Conservation (phyloP, 30 jellyfish, hydroid and myxozoan species). For the Aurelia coerulea region DNA sequence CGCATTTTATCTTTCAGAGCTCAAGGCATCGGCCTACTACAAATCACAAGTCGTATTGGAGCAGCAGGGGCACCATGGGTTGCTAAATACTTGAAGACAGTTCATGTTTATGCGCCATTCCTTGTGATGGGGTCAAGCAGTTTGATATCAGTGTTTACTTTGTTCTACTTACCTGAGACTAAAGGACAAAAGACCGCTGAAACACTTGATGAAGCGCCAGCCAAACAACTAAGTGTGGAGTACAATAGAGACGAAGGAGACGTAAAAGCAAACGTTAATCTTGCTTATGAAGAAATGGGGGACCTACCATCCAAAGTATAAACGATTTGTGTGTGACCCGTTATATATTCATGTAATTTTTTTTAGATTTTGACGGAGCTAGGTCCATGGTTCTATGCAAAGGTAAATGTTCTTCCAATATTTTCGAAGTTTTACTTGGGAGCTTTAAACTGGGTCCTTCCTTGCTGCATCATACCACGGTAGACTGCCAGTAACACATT, state of each 20-base stretch:
- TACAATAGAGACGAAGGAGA: background rate
- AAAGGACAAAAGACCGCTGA: constrained; percentile 81
- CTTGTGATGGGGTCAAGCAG: constrained; percentile 78
- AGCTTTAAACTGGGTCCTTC: too few species aligned
- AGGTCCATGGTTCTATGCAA: too few species aligned
- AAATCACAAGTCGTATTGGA: constrained; percentile 78
- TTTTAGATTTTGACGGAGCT: too few species aligned
- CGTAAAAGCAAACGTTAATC: constrained; percentile 22
- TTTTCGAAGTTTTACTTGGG: too few species aligned
- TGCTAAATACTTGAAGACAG: constrained; percentile 58
- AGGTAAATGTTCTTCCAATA: too few species aligned
- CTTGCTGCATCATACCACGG: too few species aligned
- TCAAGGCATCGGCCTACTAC: constrained; percentile 81
- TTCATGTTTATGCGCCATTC: constrained; percentile 65
- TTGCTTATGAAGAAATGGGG: constrained; percentile 6
- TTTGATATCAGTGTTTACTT: constrained; percentile 21
- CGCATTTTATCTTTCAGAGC: constrained; percentile 35
- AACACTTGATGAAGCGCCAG: background rate
- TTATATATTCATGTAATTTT: too few species aligned
- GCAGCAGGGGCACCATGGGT: constrained; percentile 95
- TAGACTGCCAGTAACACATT: too few species aligned
- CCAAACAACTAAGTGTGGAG: constrained; percentile 10
- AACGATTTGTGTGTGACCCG: too few species aligned
- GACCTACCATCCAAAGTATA: too few species aligned
- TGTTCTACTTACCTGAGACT: constrained; percentile 82